Evolutionary conservation across 2,888 invertebrate genomes (phyloP).

Genomic region (Teinopalpus imperialis): DNA sequence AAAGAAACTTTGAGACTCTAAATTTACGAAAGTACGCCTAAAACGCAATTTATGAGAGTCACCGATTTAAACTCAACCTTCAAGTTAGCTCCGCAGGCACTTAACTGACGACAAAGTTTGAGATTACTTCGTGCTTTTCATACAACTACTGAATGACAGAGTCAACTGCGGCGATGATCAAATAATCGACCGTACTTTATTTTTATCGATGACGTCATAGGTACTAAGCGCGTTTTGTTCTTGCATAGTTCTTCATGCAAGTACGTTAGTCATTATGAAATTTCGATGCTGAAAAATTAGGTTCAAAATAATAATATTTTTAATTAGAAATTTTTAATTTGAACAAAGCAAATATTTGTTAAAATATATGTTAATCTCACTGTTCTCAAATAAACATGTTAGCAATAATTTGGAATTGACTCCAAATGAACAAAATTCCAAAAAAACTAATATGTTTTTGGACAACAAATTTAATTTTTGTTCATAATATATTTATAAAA

Average conservation of each 20-base stretch:
- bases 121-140: slow-evolving; percentile 25
- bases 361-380: no score
- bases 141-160: slow-evolving; percentile 28
- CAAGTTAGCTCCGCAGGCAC: slow-evolving; percentile 23
- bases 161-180: slow-evolving; percentile 35
- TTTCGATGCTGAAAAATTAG: no score
- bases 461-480: no score
- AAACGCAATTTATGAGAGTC: slow-evolving; percentile 23
- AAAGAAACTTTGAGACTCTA: slow-evolving; percentile 7
- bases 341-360: no score
- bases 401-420: no score
- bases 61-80: slow-evolving; percentile 35
- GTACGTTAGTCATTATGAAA: no score
- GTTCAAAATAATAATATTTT: no score
- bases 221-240: slow-evolving; percentile 51
- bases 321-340: no score
- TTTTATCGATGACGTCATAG: slow-evolving; percentile 68
- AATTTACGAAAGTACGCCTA: slow-evolving; percentile 20
- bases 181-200: slow-evolving; percentile 56
- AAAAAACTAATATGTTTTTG: no score
- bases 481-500: no score
- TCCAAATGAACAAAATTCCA: no score
- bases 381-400: no score
- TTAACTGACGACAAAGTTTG: slow-evolving; percentile 20
- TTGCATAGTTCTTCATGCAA: slow-evolving; percentile 25